These are phyloP conservation scores for Cantharis lateralis DNA, from an alignment of 2,888 invertebrate genomes.

Conservation along the genomic window DNA sequence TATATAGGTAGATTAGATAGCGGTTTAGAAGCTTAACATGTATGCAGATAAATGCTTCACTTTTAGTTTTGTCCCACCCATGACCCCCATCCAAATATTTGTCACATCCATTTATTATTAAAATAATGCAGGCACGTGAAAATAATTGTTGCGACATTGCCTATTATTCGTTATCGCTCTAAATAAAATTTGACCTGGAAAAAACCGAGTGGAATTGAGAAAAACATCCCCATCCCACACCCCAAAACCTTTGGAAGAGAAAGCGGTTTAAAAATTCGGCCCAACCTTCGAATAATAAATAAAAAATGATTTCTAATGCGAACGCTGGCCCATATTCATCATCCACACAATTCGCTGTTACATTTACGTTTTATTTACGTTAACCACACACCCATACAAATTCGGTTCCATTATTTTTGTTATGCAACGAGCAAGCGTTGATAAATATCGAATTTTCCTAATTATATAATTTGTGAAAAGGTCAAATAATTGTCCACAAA, in stretches of 20 bases:
- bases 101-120: not conserved
- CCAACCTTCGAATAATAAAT: not conserved
- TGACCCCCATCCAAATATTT: not conserved
- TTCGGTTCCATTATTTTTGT: not conserved
- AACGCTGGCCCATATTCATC: not conserved
- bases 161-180: not conserved
- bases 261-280: not conserved
- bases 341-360: not conserved
- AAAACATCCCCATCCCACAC: not conserved
- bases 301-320: not conserved
- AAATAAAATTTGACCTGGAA: not conserved
- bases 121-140: not conserved
- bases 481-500: not conserved
- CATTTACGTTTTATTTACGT: not conserved
- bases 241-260: not conserved
- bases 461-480: not conserved
- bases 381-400: not conserved
- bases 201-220: not conserved
- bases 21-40: slow-evolving; percentile 1
- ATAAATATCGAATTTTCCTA: not conserved
- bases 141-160: not conserved
- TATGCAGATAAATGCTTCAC: not conserved
- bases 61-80: not conserved
- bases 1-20: slow-evolving; percentile 3
- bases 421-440: not conserved